Evolutionary conservation across 2,797 vertebrate species (phyloP).

Genomic region (Centroberyx gerrardi): DNA sequence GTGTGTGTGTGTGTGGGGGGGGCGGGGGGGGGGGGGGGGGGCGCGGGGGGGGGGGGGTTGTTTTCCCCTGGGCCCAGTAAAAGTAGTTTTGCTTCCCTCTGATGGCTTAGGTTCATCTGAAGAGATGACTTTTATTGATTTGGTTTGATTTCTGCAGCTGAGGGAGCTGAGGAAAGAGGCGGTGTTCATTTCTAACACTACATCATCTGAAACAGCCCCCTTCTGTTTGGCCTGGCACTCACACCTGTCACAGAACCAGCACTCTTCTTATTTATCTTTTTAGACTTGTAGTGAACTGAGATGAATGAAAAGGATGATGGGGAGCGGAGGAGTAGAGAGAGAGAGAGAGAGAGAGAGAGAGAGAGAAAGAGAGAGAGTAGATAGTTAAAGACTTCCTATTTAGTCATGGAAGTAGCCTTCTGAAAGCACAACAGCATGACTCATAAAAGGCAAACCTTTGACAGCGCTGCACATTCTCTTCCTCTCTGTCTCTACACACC

Average conservation of each 20-base stretch:
- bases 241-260: constrained; percentile 28
- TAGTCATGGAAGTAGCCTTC: constrained; percentile 14
- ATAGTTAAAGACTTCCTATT: constrained; percentile 20
- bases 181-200: constrained; percentile 44
- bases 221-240: constrained; percentile 30
- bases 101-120: constrained; percentile 80
- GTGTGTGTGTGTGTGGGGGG: too few relatives aligned
- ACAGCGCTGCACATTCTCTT: constrained; percentile 18
- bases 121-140: constrained; percentile 86
- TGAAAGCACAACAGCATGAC: constrained; percentile 44
- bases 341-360: constrained; percentile 28
- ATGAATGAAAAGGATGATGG: neutral
- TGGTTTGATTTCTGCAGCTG: constrained; percentile 80
- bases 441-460: constrained; percentile 40
- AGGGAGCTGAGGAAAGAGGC: constrained; percentile 40
- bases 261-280: constrained; percentile 36
- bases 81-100: constrained; percentile 75
- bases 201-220: constrained; percentile 40
- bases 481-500: neutral
- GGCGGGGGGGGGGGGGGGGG: neutral
- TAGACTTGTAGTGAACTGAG: constrained; percentile 12
- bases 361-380: constrained; percentile 3
- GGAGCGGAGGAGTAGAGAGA: neutral
- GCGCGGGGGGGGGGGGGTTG: neutral
- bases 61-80: constrained; percentile 75